These are phyloP conservation scores for Gymnopithys bicolor DNA, from an alignment of 2,797 vertebrate species.

Conservation along the genomic window DNA sequence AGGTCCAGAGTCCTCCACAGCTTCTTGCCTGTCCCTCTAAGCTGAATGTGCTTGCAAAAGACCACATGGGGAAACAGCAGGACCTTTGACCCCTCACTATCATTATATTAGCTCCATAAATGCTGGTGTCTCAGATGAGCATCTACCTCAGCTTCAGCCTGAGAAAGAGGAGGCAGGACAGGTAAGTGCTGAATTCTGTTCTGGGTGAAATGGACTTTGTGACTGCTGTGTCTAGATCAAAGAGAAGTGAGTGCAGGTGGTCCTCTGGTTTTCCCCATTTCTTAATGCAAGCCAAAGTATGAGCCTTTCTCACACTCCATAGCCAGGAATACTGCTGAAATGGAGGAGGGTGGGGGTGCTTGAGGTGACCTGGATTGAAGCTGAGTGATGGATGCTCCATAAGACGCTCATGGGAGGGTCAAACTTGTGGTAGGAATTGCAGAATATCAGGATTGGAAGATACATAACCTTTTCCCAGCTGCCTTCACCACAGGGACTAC, in stretches of 20 bases:
- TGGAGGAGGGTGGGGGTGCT: background rate
- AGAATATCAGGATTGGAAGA: background rate
- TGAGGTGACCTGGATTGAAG: background rate
- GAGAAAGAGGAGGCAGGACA: conserved; percentile 11
- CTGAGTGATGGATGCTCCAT: background rate
- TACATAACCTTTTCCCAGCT: background rate
- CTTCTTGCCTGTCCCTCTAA: conserved; percentile 26
- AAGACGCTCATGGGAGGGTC: background rate
- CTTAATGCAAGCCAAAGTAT: background rate
- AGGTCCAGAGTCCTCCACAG: conserved; percentile 52
- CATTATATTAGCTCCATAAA: conserved; percentile 40
- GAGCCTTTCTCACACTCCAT: background rate
- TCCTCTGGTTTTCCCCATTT: background rate
- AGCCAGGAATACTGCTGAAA: background rate
- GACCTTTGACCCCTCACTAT: conserved; percentile 48
- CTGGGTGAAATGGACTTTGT: background rate
- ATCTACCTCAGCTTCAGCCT: background rate
- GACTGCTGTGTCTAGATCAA: background rate
- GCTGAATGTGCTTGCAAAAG: conserved; percentile 55
- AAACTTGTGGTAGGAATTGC: background rate
- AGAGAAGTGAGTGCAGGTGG: background rate
- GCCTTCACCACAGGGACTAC: background rate
- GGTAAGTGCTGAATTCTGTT: conserved; percentile 53
- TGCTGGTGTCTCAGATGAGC: background rate
- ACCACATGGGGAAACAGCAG: conserved; percentile 38